Base-by-base conservation (phyloP, 2,797 vertebrate genomes). In the Aplochiton taeniatus region DNA sequence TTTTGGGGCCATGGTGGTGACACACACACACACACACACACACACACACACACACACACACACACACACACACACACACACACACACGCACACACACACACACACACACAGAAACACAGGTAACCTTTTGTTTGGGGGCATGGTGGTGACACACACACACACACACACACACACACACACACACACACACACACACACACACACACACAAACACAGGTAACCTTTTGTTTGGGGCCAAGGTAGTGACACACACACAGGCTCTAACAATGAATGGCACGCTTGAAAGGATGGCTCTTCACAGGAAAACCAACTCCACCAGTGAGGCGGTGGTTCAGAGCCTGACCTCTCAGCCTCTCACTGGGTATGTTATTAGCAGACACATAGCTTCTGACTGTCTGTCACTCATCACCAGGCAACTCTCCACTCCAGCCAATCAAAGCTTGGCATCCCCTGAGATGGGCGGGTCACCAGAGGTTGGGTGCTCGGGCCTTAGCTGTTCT, bases 221-320 rank as follows among this genome's bases (percentile, higher is more conserved):
- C 75, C 44, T 60, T 31, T 31, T 69, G 44, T 58, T 63, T 14
- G 61, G 43, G 68, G 58, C 73, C 64, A 65, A 53, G 71, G 86
- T 73, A 75, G 31, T 3, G 31, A 6, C n/a, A 6, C 6, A 6
- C 82, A 69, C 43, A 67, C 64, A 41, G 73, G 70, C 77, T 65
- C 76, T 72, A 69, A 64, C 89, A 90, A 88, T 90, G 80, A 88
- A 81, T 80, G 76, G 79, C 77, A 79, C 66, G 87, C 83, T 90
- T 90, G 81, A 90, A 91, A 89, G 73, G 72, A 68, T 57, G 68
- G 77, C 75, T 77, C 77, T 73, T 87, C 75, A 66, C 58, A 56
- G 80, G 74, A 85, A 85, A 84, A 78, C 73, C 86, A 88, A 88
- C 80, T 79, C 75, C 69, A 68, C 73, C 68, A 65, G 65, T 67